Base-by-base conservation (phyloP, 2,888 invertebrate genomes). In the Leptinotarsa peninsularis region DNA sequence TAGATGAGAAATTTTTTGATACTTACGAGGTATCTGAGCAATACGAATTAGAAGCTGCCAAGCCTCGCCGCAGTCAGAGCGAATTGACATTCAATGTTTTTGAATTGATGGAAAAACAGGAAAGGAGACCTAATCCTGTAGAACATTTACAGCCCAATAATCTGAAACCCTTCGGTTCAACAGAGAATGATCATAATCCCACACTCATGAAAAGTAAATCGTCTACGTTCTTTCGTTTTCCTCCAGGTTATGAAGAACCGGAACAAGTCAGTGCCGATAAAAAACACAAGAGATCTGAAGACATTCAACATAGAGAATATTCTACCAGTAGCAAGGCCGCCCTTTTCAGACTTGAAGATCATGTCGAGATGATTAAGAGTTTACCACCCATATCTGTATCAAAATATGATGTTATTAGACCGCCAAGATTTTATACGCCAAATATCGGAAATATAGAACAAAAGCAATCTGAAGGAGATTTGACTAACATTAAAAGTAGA, bases 31-130 rank as follows among this genome's bases (percentile, higher is more conserved):
- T 13, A 4, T 27, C 49, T 23, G 80, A 81, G 67, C 79, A 79
- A 63, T 82, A 81, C 56, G 80, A 83, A 66, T 74, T 82, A 7
- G 82, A 83, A 67, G 79, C 80, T 3, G 80, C 81, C 18, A 79
- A 76, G 49, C 82, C 82, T 1, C 74, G 78, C 23, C 74, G 72
- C 21, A 71, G 66, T 21, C 75, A 75, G 15, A 81, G 77, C 21
- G 72, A 76, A 43, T 23, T 72, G 33, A 21, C 14, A 4, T 56
- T 72, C 49, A 73, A 73, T 50, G 68, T 73, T 27, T 50, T 73
- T 17, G 58, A 73, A 60, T 23, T 67, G 54, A 68, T 73, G 49
- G 50, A 73, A 14, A 50, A 73, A 23, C 27, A 50, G 17, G 73
- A 63, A 5, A 58, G 17, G 4, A 33, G n/a, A 17, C 27, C 33